Base-by-base conservation (phyloP, 2,888 invertebrate genomes). In the Habroteleia sp. region DNA sequence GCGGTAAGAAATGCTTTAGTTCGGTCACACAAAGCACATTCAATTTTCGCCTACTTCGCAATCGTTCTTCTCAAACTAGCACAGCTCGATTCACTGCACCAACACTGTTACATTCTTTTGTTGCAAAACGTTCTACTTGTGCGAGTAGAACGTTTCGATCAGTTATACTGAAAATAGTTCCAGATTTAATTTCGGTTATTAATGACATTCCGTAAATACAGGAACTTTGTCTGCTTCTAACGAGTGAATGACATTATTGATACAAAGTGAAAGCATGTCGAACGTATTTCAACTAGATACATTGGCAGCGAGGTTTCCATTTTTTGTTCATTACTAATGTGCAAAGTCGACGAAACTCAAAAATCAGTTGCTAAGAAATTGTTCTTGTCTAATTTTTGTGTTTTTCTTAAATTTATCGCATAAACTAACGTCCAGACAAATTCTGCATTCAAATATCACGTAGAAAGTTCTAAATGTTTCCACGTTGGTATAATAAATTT, bases 231-330 rank as follows among this genome's bases (percentile, higher is more conserved):
- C 39, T 31, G 41, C 14, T 41, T 23, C 10, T 8, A n/a, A 25
- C 10, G 33, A 50, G 11, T 39, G 48, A 48, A 39, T 29, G 41
- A 50, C 48, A 48, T 29, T 50, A 31, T 63, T 50, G 25, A 50
- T 39, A 29, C 50, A 13, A 63, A 41, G 62, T 50, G 62, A 63
- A 63, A 63, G 62, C 62, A 41, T 39, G n/a, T 31, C 41, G 23
- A 63, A 63, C 50, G 62, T 39, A n/a, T 29, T 27, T 13, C 39
- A 17, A 39, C 31, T 50, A 63, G 31, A 33, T 25, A 37, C 14
- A 44, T 29, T 60, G 46, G 46, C 23, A 5, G n/a, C n/a, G 33
- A 41, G 11, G 14, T 31, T 42, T 33, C 23, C 44, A 46, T 10
- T 46, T 46, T 60, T 46, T 17, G 46, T 42, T 13, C 23, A 31